These are phyloP conservation scores for Scaptodrosophila latifasciaeformis DNA, from an alignment of 2,888 invertebrate species.

Conservation along the genomic window DNA sequence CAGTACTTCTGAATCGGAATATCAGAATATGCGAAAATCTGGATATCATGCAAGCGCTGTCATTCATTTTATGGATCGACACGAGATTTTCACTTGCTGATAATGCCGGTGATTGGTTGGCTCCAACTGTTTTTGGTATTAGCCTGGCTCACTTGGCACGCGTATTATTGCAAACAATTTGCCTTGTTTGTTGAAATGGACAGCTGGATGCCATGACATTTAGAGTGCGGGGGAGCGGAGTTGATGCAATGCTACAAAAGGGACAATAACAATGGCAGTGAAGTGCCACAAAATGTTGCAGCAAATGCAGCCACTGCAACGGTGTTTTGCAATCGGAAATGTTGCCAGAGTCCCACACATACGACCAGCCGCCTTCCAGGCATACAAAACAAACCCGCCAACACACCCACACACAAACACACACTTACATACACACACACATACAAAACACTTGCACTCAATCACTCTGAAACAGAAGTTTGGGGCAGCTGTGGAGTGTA, in stretches of 20 bases:
- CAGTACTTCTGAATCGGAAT: too few relatives aligned
- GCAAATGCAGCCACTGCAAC: conserved; percentile 15
- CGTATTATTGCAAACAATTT: conserved; percentile 67
- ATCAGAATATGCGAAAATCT: too few relatives aligned
- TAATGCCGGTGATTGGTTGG: neutral
- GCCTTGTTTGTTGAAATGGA: conserved; percentile 54
- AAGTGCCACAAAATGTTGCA: conserved; percentile 7
- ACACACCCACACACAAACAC: conserved; percentile 19
- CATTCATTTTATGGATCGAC: too few relatives aligned
- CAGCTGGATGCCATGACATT: conserved; percentile 12
- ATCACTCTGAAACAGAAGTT: too few relatives aligned
- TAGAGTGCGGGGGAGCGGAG: neutral
- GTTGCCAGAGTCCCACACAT: conserved; percentile 61
- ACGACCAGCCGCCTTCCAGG: conserved; percentile 3
- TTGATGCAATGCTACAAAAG: too few relatives aligned
- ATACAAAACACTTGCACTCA: neutral
- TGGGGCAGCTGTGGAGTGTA: too few relatives aligned
- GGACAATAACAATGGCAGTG: conserved; percentile 38
- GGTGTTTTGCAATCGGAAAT: conserved; percentile 59
- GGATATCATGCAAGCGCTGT: too few relatives aligned
- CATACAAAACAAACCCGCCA: conserved; percentile 16
- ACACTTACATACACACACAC: conserved; percentile 14
- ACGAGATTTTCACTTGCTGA: neutral
- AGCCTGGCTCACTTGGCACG: conserved; percentile 45
- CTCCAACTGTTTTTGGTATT: conserved; percentile 5